Evolutionary conservation across 2,113 vertebrate species (phyloP), one percentile per base, ranked within the genome.

Genomic region (Geococcyx californianus): DNA sequence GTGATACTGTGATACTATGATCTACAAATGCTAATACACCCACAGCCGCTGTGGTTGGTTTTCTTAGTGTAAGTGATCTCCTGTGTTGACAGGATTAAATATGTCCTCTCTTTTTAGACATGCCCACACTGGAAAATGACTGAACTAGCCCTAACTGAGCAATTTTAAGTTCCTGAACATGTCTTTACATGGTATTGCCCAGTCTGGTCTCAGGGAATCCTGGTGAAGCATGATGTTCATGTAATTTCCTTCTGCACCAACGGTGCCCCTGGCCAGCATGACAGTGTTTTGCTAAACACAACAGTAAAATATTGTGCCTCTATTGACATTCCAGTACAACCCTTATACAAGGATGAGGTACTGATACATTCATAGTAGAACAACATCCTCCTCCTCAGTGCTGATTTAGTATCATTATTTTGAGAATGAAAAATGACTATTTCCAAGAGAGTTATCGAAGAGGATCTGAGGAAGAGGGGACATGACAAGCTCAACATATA

Each of bases 71-170:
- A 73, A 56, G 19, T 66, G 59, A 77, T 26, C 4, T 64, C 36
- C 40, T 59, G 49, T 36, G 38, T 6, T 62, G 64, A 56, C 10
- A 13, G 28, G 16, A 38, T 38, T 55, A 56, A 80, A 73, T 7
- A 1, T 1, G 3, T 36, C 25, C 7, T 28, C 31, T 52, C 17
- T 40, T 81, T 64, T 60, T 2, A 66, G 26, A 44, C 0, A 7
- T 31, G 49, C 29, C 49, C 10, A 40, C 33, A 31, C 23, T 40
- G 16, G 19, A 87, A 81, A 89, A 64, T 77, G 6, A 12, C 36
- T 58, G 4, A 79, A 79, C 9, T 55, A 47, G 5, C 40, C 29
- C 18, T 49, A 40, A 36, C 11, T 25, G 82, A 90, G 24, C 9
- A 38, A 45, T 4, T 23, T 58, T 2, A 59, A 51, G 11, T 45